phyloP scores from a whole-genome alignment of 2,113 vertebrate genomes.

The Dicaeum eximium region DNA sequence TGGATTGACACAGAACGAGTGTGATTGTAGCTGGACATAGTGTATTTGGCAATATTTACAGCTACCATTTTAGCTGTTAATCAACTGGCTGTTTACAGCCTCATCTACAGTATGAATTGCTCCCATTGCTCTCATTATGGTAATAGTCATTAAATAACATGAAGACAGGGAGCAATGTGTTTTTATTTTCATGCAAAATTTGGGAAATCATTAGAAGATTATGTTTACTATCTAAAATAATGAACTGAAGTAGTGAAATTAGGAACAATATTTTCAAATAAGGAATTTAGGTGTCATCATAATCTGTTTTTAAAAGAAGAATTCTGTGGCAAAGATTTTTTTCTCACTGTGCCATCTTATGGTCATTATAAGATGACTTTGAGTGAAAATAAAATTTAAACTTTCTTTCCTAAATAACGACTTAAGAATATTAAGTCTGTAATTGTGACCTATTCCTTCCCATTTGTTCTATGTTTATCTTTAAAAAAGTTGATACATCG shows the following conservation, averaged over 20 bases:
- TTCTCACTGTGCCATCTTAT: not conserved
- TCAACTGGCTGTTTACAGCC: not conserved
- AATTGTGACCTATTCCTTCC: conserved; percentile 20
- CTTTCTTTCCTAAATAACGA: not conserved
- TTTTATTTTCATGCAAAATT: conserved; percentile 47
- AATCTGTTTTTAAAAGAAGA: not conserved
- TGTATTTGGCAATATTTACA: conserved; percentile 33
- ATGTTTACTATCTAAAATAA: conserved; percentile 27
- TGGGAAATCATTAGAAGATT: not conserved
- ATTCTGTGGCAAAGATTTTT: not conserved
- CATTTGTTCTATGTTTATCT: not conserved
- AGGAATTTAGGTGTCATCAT: not conserved
- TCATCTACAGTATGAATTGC: not conserved
- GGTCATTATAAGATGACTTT: not conserved
- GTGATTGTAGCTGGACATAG: conserved; percentile 58
- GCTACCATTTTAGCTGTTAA: conserved; percentile 39
- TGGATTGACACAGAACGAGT: conserved; percentile 69
- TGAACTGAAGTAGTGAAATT: conserved; percentile 22
- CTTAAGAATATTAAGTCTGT: not conserved
- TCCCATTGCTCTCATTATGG: conserved; percentile 44
- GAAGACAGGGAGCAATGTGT: conserved; percentile 16
- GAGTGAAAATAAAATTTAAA: not conserved
- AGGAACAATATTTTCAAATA: not conserved
- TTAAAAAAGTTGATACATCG: not conserved
- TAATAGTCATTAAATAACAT: conserved; percentile 31